Evolutionary conservation across 2,888 invertebrate genomes (phyloP), one percentile per base, ranked within the genome.

Genomic region (Melieria picta): DNA sequence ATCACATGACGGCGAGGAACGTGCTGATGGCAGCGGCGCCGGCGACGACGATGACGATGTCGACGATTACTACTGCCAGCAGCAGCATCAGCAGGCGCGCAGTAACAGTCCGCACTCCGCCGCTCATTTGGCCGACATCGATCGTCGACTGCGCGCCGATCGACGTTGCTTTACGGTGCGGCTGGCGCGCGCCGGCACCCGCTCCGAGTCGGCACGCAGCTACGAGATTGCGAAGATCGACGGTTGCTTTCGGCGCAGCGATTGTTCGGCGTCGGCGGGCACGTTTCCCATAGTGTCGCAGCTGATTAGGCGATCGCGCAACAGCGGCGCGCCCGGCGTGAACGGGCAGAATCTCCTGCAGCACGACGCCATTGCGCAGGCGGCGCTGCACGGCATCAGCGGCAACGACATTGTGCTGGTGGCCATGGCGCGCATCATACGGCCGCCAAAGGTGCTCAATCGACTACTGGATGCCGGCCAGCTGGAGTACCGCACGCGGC

Each of bases 401-500:
- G 91, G 90, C 9, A 91, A 91, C 85, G 91, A 91, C 79, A 89
- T 89, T 83, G 90, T 90, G 72, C 91, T 94, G 80, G 90, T 93
- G 79, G 93, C 93, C 74, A 91, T 95, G 87, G 93, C 93, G 48
- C 90, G 92, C 80, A 88, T 94, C 43, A 86, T 92, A 80, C 90
- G 92, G 80, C 93, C 93, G 67, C 89, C 90, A 74, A 89, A 92
- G 61, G 90, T 94, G 48, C 90, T 92, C 46, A 90, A 91, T 78
- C 87, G 91, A 69, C 86, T 93, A 57, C 86, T 92, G 73, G 90
- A 90, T 73, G 90, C 91, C 5, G 90, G 90, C 73, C 92, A 93
- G 80, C 91, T 96, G 80, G 96, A 97, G 85, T 97, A 97, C 85
- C 92, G 93, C 81, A 96, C 96, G 3, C 90, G 96, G 77, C 97